These are phyloP conservation scores for Hydractinia symbiolongicarpus DNA, from an alignment of 30 jellyfish, hydroid and myxozoan genomes.

Conservation along the genomic window DNA sequence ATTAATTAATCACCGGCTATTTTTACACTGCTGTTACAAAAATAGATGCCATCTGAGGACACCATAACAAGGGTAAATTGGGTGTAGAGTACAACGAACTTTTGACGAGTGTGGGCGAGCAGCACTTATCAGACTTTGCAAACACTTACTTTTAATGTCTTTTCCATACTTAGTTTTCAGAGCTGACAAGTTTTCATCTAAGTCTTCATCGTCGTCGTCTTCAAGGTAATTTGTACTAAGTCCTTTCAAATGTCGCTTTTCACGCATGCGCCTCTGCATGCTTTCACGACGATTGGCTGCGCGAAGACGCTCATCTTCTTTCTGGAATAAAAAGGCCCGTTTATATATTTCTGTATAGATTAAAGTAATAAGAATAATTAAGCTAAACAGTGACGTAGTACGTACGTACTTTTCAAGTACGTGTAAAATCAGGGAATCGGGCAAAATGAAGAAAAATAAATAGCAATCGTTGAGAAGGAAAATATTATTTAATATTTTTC, in stretches of 20 bases:
- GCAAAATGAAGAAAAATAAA: too few relatives aligned
- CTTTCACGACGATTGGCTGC: constrained; percentile 91
- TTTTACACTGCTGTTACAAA: too few relatives aligned
- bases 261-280: constrained; percentile 91
- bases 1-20: too few relatives aligned
- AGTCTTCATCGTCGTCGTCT: constrained; percentile 71
- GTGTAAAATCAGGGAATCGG: too few relatives aligned
- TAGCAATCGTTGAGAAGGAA: too few relatives aligned
- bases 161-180: constrained; percentile 67
- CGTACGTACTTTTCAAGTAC: not conserved
- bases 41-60: too few relatives aligned
- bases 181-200: constrained; percentile 90
- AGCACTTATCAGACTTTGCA: too few relatives aligned
- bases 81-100: too few relatives aligned
- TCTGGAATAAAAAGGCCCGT: constrained; percentile 30
- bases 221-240: constrained; percentile 72
- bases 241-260: constrained; percentile 73
- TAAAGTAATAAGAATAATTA: not conserved
- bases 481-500: too few relatives aligned
- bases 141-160: constrained; percentile 25
- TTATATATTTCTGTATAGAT: not conserved
- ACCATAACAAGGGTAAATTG: too few relatives aligned
- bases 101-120: too few relatives aligned
- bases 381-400: not conserved
- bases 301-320: constrained; percentile 93